Conservation (phyloP, 2,888 invertebrate genomes). For the Macrosiphum euphorbiae region DNA sequence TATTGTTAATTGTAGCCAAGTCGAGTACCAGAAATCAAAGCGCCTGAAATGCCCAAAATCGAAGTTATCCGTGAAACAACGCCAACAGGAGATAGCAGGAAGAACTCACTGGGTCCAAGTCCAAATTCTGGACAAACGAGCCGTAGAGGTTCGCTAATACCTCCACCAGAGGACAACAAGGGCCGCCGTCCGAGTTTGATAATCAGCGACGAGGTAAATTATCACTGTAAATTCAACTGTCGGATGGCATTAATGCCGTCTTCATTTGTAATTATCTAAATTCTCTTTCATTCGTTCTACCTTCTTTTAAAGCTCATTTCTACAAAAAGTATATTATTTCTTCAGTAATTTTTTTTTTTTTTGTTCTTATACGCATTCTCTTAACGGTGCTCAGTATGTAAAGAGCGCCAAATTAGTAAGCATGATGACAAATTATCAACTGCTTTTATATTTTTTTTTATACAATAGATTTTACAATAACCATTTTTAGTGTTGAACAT, state of each 20-base stretch:
- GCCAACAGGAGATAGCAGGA: conserved; percentile 77
- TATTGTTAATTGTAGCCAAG: conserved; percentile 63
- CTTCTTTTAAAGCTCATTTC: conserved; percentile 20
- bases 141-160: conserved; percentile 88
- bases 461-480: conserved; percentile 49
- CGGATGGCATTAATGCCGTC: background rate
- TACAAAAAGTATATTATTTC: background rate
- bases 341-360: conserved; percentile 19
- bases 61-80: conserved; percentile 88
- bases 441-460: conserved; percentile 37
- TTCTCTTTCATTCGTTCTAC: conserved; percentile 35
- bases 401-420: conserved; percentile 52
- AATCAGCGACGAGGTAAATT: conserved; percentile 91
- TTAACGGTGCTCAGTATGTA: conserved; percentile 49
- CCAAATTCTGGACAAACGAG: conserved; percentile 75
- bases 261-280: conserved; percentile 15
- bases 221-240: background rate
- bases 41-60: conserved; percentile 83
- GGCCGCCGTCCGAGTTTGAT: conserved; percentile 90
- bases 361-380: conserved; percentile 8
- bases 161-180: conserved; percentile 82
- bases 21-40: conserved; percentile 78
- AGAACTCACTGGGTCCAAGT: conserved; percentile 81
- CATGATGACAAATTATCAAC: conserved; percentile 49
- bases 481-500: conserved; percentile 50